Conservation (phyloP, 2,888 invertebrate genomes). For the Notodonta ziczac region DNA sequence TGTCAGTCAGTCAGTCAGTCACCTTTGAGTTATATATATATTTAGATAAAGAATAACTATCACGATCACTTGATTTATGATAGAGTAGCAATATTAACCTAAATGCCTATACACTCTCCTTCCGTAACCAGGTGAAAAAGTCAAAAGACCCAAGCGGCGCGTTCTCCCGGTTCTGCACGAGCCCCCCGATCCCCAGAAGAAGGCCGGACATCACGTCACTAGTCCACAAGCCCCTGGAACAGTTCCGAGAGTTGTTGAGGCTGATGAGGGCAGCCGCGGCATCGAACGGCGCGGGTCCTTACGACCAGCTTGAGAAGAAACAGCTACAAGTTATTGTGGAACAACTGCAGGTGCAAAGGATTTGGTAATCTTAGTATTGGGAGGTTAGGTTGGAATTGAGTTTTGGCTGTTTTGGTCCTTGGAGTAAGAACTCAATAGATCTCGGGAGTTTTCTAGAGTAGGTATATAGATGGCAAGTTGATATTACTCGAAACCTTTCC, state of each 20-base stretch:
- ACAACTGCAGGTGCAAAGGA: conserved; percentile 68
- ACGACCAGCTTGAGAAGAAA: conserved; percentile 77
- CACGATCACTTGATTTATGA: too few species aligned
- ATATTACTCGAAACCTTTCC: not conserved
- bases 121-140: conserved; percentile 83
- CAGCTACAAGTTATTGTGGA: conserved; percentile 78
- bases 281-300: conserved; percentile 68
- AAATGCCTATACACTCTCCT: too few species aligned
- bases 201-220: conserved; percentile 94
- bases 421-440: too few species aligned
- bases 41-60: too few species aligned
- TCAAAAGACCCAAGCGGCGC: conserved; percentile 90
- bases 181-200: conserved; percentile 91
- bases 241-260: conserved; percentile 82
- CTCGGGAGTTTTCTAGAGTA: not conserved
- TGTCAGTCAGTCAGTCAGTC: too few species aligned
- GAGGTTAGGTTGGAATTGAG: too few species aligned
- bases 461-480: not conserved
- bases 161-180: conserved; percentile 91
- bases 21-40: too few species aligned
- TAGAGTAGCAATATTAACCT: too few species aligned
- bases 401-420: too few species aligned
- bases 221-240: conserved; percentile 93
- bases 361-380: not conserved
- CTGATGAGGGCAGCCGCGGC: conserved; percentile 76